Conservation (phyloP, 2,888 invertebrate species). For the Drosophila imparisetae region DNA sequence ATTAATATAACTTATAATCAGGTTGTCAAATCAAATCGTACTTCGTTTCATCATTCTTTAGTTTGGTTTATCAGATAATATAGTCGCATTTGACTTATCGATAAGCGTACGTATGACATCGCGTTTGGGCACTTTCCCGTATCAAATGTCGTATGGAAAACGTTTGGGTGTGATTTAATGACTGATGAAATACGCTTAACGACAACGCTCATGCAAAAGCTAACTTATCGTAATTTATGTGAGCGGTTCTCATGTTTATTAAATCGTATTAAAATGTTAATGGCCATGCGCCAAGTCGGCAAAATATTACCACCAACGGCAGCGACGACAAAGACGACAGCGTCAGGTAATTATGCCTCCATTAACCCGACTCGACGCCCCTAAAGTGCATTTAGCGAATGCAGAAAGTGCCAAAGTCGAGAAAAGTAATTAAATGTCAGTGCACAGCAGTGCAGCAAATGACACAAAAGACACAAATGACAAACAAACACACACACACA, state of each 20-base stretch:
- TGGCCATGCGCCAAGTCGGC: conserved; percentile 61
- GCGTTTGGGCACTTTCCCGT: not conserved
- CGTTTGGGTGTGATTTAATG: conserved; percentile 21
- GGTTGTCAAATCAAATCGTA: not conserved
- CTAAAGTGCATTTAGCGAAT: conserved; percentile 70
- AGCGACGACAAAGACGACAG: conserved; percentile 7
- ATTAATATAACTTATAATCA: too few species aligned
- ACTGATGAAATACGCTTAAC: conserved; percentile 64
- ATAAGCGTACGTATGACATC: not conserved
- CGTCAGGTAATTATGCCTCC: conserved; percentile 75
- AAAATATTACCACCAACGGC: conserved; percentile 57
- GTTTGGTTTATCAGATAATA: not conserved
- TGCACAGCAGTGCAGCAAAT: conserved; percentile 46
- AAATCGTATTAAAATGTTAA: conserved; percentile 79
- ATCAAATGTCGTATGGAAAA: conserved; percentile 4
- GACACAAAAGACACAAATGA: conserved; percentile 3
- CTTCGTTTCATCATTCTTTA: not conserved
- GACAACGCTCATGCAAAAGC: conserved; percentile 65
- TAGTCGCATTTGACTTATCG: not conserved
- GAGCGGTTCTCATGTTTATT: conserved; percentile 64
- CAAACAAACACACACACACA: conserved; percentile 5
- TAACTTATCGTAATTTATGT: conserved; percentile 67
- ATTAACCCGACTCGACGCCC: conserved; percentile 62
- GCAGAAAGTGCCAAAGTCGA: conserved; percentile 61
- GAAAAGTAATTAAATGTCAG: conserved; percentile 70